These are phyloP conservation scores for Molanna angustata DNA, from an alignment of 2,888 invertebrate species.

Conservation along the genomic window DNA sequence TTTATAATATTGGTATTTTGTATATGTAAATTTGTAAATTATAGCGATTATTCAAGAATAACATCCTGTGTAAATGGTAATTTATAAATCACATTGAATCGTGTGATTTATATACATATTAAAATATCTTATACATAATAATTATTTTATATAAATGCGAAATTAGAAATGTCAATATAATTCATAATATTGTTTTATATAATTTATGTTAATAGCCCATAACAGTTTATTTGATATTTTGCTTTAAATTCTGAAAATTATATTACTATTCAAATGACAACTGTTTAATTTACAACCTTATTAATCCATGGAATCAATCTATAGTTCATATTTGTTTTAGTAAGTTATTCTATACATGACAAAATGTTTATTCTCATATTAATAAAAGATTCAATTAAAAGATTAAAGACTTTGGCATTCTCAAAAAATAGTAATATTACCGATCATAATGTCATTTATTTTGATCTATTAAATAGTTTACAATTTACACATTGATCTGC, in stretches of 20 bases:
- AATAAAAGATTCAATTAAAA: no score
- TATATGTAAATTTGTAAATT: slow-evolving; percentile 21
- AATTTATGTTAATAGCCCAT: slow-evolving; percentile 9
- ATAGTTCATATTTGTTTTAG: no score
- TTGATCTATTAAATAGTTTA: background rate
- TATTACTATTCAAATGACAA: slow-evolving; percentile 13
- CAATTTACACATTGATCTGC: no score
- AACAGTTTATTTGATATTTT: slow-evolving; percentile 22
- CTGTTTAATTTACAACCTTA: background rate
- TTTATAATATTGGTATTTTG: slow-evolving; percentile 18
- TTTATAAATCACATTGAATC: slow-evolving; percentile 8
- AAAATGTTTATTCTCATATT: no score
- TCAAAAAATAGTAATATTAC: background rate
- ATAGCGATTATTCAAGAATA: slow-evolving; percentile 19
- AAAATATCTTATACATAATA: slow-evolving; percentile 14
- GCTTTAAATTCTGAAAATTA: slow-evolving; percentile 22
- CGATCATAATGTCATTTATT: background rate
- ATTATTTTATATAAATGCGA: slow-evolving; percentile 16
- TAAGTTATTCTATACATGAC: no score
- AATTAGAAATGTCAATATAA: slow-evolving; percentile 19
- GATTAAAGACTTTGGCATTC: no score
- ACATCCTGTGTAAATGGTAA: slow-evolving; percentile 19
- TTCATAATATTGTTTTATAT: slow-evolving; percentile 16
- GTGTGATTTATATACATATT: slow-evolving; percentile 15
- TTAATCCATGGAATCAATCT: no score